These are phyloP conservation scores for Crematogaster levior DNA, from an alignment of 2,888 invertebrate species.

Conservation along the genomic window DNA sequence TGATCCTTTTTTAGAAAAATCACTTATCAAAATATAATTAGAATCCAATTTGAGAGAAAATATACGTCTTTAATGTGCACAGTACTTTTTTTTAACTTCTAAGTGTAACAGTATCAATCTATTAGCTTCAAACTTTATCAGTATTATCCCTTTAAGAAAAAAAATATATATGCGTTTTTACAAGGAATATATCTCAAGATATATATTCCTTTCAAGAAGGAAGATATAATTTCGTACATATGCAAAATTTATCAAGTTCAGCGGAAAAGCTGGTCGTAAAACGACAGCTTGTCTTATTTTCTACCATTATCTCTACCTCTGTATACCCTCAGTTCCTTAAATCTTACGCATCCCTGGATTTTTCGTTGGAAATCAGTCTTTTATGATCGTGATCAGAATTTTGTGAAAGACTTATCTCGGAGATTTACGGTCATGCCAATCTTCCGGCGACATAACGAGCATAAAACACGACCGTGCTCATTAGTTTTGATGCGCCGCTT, in stretches of 20 bases:
- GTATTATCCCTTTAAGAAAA: no score
- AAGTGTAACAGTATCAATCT: not conserved
- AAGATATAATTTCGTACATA: not conserved
- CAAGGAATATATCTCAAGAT: not conserved
- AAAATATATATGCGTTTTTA: no score
- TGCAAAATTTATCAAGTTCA: not conserved
- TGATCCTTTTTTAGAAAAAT: not conserved
- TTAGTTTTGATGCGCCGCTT: constrained; percentile 50
- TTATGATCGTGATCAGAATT: constrained; percentile 44
- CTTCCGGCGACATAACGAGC: constrained; percentile 42
- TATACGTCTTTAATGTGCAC: not conserved
- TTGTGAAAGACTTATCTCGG: constrained; percentile 41
- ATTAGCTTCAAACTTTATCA: not conserved
- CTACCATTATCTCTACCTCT: not conserved
- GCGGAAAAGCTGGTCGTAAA: no score
- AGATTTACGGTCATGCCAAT: constrained; percentile 46
- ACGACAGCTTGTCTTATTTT: constrained; percentile 2
- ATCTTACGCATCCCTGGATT: constrained; percentile 16
- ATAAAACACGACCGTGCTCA: constrained; percentile 53
- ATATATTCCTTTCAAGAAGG: no score
- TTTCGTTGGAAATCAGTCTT: constrained; percentile 34
- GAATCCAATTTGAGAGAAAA: not conserved
- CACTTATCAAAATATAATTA: not conserved
- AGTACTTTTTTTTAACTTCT: not conserved
- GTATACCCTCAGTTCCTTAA: not conserved